These are phyloP conservation scores for Galerucella pusilla DNA, from an alignment of 2,888 invertebrate genomes.

Conservation along the genomic window DNA sequence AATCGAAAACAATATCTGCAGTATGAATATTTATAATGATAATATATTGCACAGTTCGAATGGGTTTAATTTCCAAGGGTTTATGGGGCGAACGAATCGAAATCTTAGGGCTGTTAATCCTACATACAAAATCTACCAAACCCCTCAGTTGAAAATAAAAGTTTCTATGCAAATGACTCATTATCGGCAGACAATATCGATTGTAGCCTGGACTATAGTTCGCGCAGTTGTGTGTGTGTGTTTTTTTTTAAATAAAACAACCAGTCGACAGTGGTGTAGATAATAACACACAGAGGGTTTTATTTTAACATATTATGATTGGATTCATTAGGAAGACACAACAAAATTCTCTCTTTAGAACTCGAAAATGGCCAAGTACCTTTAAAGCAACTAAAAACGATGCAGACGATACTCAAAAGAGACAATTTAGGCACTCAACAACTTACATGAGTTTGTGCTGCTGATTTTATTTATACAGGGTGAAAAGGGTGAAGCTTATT, in stretches of 20 bases:
- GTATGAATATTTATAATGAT: conserved; percentile 13
- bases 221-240: conserved; percentile 6
- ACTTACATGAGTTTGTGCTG: background rate
- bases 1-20: conserved; percentile 5
- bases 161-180: conserved; percentile 51
- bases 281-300: background rate
- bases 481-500: no score
- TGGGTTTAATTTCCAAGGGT: conserved; percentile 21
- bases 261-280: conserved; percentile 6
- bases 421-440: background rate
- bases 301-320: background rate
- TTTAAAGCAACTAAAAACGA: background rate
- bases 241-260: conserved; percentile 3
- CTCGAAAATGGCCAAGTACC: background rate
- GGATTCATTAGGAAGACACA: no score
- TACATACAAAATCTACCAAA: conserved; percentile 25
- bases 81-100: conserved; percentile 25
- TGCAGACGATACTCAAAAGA: background rate
- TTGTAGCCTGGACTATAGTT: conserved; percentile 25
- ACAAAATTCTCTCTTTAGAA: background rate
- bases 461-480: no score
- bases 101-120: conserved; percentile 34
- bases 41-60: conserved; percentile 16
- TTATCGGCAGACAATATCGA: conserved; percentile 49
- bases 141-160: conserved; percentile 35